Evolutionary conservation across 2,797 vertebrate species (phyloP).

Genomic region (Amblyopsis hoosieri): DNA sequence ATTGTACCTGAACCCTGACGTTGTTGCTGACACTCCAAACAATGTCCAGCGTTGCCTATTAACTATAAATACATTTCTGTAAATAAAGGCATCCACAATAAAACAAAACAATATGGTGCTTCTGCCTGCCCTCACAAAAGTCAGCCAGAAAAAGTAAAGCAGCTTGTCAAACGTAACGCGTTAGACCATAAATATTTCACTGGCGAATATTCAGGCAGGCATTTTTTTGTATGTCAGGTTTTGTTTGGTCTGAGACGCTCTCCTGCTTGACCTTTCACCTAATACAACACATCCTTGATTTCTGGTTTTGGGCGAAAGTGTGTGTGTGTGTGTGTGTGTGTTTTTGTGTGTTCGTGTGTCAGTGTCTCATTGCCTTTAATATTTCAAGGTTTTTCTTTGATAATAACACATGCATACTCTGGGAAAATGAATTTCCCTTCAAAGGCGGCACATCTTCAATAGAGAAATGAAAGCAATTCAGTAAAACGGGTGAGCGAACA

Average conservation of each 20-base stretch:
- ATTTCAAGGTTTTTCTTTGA: constrained; percentile 59
- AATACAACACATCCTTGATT: constrained; percentile 45
- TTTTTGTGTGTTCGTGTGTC: constrained; percentile 15
- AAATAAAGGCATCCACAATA: constrained; percentile 36
- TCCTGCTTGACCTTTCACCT: constrained; percentile 36
- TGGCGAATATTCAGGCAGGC: background rate
- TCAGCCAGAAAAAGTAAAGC: constrained; percentile 53
- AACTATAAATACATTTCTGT: constrained; percentile 63
- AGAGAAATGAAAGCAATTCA: constrained; percentile 58
- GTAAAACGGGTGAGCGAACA: constrained; percentile 30
- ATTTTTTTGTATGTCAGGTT: constrained; percentile 12
- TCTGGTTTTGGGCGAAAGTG: constrained; percentile 42
- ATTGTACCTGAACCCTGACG: background rate
- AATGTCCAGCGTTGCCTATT: constrained; percentile 56
- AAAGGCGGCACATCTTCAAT: constrained; percentile 60
- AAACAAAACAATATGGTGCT: constrained; percentile 23
- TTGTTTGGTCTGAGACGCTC: constrained; percentile 47
- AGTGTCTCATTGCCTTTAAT: constrained; percentile 53
- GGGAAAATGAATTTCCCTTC: constrained; percentile 56
- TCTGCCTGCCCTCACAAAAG: constrained; percentile 28
- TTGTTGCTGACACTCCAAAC: constrained; percentile 41
- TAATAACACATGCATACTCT: constrained; percentile 59
- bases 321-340: constrained; percentile 14
- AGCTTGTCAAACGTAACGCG: constrained; percentile 50
- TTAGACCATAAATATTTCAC: constrained; percentile 51